Percentiles rank a stretch among this genome's conserved stretches.
These are phyloP conservation scores for Icerya purchasi DNA, from an alignment of 2,888 invertebrate genomes.

Conservation along the genomic window DNA sequence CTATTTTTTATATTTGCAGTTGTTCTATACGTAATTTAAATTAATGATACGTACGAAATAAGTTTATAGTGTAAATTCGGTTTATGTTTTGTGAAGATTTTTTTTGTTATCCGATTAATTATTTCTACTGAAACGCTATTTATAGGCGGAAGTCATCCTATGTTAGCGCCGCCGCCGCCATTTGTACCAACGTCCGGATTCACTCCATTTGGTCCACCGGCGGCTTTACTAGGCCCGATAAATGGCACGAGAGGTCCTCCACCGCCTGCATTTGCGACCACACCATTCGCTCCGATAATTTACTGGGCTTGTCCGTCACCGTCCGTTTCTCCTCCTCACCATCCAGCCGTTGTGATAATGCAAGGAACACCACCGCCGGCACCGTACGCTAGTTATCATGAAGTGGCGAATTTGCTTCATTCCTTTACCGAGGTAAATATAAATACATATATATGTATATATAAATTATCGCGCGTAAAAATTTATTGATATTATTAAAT, in stretches of 20 bases:
- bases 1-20: too few relatives aligned
- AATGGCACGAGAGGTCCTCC: conserved; percentile 12
- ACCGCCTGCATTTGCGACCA: conserved; percentile 15
- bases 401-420: conserved; percentile 17
- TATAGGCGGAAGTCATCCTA: conserved; percentile 15
- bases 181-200: conserved; percentile 15
- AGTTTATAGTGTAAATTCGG: too few relatives aligned
- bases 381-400: conserved; percentile 15
- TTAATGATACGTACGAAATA: too few relatives aligned
- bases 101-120: too few relatives aligned
- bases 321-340: conserved; percentile 18
- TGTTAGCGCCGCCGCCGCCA: conserved; percentile 15
- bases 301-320: conserved; percentile 20
- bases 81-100: too few relatives aligned
- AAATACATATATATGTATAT: too few relatives aligned
- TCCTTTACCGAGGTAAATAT: conserved; percentile 17
- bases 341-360: conserved; percentile 16
- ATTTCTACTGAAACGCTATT: too few relatives aligned
- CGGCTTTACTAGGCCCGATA: conserved; percentile 6
- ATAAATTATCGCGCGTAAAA: not conserved
- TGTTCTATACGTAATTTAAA: too few relatives aligned
- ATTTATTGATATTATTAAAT: too few relatives aligned
- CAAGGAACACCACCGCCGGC: conserved; percentile 17
- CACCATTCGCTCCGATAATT: conserved; percentile 18
- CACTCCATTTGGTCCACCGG: conserved; percentile 13